A percentile compares a stretch with the other conserved stretches of the same genome.
These are phyloP conservation scores for Platysteira castanea DNA, from an alignment of 2,113 vertebrate species.

Conservation along the genomic window DNA sequence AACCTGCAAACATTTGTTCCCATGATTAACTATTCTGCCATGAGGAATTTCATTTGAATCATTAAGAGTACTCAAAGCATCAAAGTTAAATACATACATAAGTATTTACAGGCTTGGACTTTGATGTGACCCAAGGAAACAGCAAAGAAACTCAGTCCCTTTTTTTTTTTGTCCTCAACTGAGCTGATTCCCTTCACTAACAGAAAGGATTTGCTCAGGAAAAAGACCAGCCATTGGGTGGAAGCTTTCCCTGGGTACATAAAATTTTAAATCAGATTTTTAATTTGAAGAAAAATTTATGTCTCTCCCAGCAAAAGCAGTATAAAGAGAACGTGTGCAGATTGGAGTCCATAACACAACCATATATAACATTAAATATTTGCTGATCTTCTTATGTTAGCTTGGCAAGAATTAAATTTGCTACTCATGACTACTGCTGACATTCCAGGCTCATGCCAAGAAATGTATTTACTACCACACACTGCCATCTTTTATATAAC, in stretches of 20 bases:
- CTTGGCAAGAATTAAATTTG: slow-evolving; percentile 47
- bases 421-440: slow-evolving; percentile 29
- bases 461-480: slow-evolving; percentile 47
- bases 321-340: neutral
- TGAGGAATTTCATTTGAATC: slow-evolving; percentile 3
- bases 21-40: slow-evolving; percentile 28
- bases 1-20: slow-evolving; percentile 33
- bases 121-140: neutral
- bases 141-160: neutral
- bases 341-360: neutral
- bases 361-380: slow-evolving; percentile 14
- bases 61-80: neutral
- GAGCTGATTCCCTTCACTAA: neutral
- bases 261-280: neutral
- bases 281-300: neutral
- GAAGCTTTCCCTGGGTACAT: neutral
- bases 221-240: neutral
- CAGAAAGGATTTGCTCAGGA: neutral
- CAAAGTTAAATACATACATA: neutral
- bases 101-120: slow-evolving; percentile 27
- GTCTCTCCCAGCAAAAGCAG: neutral
- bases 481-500: slow-evolving; percentile 29
- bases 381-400: slow-evolving; percentile 28
- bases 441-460: slow-evolving; percentile 42
- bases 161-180: neutral